phyloP scores from a whole-genome alignment of 2,113 vertebrate species.

The Bos javanicus region DNA sequence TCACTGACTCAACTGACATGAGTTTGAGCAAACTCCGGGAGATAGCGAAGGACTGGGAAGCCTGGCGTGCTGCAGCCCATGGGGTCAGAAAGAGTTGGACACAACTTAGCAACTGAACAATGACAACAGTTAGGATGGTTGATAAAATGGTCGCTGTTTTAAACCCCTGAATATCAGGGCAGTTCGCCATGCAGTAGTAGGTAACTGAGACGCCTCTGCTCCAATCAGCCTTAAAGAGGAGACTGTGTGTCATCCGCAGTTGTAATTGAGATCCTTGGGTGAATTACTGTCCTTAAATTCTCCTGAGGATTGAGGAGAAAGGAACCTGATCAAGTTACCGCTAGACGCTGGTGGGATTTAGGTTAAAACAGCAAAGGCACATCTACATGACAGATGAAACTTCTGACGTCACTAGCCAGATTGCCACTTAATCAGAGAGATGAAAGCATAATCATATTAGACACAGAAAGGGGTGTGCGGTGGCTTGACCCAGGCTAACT shows the following conservation, averaged over 20 bases:
- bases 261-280: not conserved
- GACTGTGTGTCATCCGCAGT: not conserved
- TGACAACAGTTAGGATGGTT: not conserved
- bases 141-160: not conserved
- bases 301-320: not conserved
- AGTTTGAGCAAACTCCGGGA: not conserved
- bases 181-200: not conserved
- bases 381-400: not conserved
- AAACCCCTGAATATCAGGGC: not conserved
- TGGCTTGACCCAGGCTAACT: not conserved
- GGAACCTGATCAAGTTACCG: not conserved
- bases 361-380: not conserved
- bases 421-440: not conserved
- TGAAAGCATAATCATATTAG: not conserved
- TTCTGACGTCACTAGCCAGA: not conserved
- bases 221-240: not conserved
- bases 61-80: not conserved
- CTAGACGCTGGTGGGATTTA: slow-evolving; percentile 12
- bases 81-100: not conserved
- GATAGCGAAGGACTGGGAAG: not conserved
- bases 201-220: not conserved
- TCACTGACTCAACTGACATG: not conserved
- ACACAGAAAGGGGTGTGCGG: not conserved
- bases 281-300: slow-evolving; percentile 28
- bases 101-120: not conserved